Evolutionary conservation across 2,113 vertebrate species (phyloP).

Genomic region (Greenwoodochromis staneri): DNA sequence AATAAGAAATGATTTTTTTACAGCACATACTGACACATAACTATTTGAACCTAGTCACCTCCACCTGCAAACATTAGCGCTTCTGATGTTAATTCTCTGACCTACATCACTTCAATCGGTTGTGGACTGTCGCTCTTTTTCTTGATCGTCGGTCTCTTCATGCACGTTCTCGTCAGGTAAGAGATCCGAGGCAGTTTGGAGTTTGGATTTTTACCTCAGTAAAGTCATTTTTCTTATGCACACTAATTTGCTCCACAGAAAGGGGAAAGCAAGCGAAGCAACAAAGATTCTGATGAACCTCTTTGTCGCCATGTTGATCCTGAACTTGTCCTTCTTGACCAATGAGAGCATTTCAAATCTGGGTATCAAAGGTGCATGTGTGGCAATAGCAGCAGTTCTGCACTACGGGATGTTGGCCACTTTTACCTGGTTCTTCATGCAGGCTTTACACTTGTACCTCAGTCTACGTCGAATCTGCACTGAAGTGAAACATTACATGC

Average conservation of each 20-base stretch:
- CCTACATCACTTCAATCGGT: slow-evolving; percentile 45
- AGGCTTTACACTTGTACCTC: slow-evolving; percentile 75
- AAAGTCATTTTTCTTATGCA: not conserved
- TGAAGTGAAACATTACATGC: slow-evolving; percentile 63
- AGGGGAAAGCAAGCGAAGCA: slow-evolving; percentile 50
- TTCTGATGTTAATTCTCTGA: slow-evolving; percentile 14
- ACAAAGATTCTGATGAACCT: slow-evolving; percentile 69
- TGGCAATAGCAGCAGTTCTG: slow-evolving; percentile 47
- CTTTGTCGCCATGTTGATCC: slow-evolving; percentile 62
- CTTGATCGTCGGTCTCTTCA: slow-evolving; percentile 37
- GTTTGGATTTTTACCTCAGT: not conserved
- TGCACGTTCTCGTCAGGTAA: slow-evolving; percentile 42
- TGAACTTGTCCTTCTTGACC: slow-evolving; percentile 71
- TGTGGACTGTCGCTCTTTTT: slow-evolving; percentile 56
- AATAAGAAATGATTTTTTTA: not conserved
- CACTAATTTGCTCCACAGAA: slow-evolving; percentile 14
- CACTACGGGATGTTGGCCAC: slow-evolving; percentile 77
- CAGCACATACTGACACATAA: not conserved
- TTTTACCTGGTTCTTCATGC: slow-evolving; percentile 75
- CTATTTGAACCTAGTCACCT: not conserved
- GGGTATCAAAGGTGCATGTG: not conserved
- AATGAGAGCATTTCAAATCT: slow-evolving; percentile 15
- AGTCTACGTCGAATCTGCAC: slow-evolving; percentile 48
- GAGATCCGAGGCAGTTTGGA: not conserved
- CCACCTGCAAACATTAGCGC: not conserved